Percentiles rank a stretch among this genome's conserved stretches.
Evolutionary conservation across 2,113 vertebrate genomes (phyloP).

Genomic region (Pedionomus torquatus): DNA sequence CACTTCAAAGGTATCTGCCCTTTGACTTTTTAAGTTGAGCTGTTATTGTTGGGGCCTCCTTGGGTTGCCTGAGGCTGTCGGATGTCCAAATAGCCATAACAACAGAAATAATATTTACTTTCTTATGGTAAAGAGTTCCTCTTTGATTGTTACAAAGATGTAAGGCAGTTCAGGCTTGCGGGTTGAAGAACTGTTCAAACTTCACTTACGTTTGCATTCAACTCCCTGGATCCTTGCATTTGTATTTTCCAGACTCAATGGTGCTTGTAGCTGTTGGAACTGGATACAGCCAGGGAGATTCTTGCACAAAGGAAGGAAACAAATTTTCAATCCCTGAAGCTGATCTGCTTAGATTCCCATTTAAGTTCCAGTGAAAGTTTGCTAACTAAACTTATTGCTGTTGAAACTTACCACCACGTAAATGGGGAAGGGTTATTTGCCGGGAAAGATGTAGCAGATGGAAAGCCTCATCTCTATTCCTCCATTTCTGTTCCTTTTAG

Average conservation of each 20-base stretch:
- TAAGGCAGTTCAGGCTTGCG: not conserved
- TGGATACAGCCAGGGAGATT: not conserved
- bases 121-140: conserved; percentile 17
- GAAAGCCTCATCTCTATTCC: not conserved
- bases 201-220: not conserved
- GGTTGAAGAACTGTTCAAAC: not conserved
- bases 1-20: conserved; percentile 35
- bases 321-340: not conserved
- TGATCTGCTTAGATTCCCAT: not conserved
- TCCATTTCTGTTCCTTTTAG: not conserved
- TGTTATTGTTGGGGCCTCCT: conserved; percentile 5
- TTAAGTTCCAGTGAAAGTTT: not conserved
- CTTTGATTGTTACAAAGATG: not conserved
- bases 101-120: conserved; percentile 53
- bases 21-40: conserved; percentile 44
- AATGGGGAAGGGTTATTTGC: not conserved
- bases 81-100: conserved; percentile 18
- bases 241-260: not conserved
- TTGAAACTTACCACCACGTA: not conserved
- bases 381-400: not conserved
- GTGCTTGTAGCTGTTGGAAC: not conserved
- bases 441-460: not conserved
- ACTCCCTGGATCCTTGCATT: not conserved
- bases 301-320: not conserved
- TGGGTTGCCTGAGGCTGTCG: conserved; percentile 10